These are phyloP conservation scores for Agapostemon virescens DNA, from an alignment of 2,888 invertebrate genomes.

Conservation along the genomic window DNA sequence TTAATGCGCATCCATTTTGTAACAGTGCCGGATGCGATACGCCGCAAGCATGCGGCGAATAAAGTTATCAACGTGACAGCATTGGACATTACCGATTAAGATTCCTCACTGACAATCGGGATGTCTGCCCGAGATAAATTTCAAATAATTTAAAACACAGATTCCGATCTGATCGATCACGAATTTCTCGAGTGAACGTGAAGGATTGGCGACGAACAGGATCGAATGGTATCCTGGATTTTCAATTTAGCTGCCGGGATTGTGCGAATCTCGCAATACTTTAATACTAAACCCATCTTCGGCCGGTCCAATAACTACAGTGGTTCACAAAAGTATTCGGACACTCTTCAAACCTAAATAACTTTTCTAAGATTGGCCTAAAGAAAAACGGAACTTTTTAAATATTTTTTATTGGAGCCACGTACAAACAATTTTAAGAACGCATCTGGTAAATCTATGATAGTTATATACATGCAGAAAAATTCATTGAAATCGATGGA, in stretches of 20 bases:
- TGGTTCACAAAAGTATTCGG: too few species aligned
- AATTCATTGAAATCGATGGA: too few species aligned
- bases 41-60: constrained; percentile 4
- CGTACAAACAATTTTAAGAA: too few species aligned
- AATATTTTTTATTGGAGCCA: too few species aligned
- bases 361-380: too few species aligned
- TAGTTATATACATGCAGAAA: too few species aligned
- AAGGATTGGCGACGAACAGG: neutral
- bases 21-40: neutral
- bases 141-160: neutral
- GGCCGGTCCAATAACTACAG: too few species aligned
- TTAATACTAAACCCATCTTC: too few species aligned
- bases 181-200: neutral
- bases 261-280: neutral
- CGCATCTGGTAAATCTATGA: too few species aligned
- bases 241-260: neutral
- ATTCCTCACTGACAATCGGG: neutral
- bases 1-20: constrained; percentile 7
- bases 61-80: neutral
- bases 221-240: neutral
- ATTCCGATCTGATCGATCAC: neutral
- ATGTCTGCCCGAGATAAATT: neutral
- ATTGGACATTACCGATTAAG: neutral
- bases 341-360: too few species aligned
- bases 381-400: too few species aligned